These are phyloP conservation scores for Lepidostoma basale DNA, from an alignment of 1,140 invertebrate species.

Conservation along the genomic window DNA sequence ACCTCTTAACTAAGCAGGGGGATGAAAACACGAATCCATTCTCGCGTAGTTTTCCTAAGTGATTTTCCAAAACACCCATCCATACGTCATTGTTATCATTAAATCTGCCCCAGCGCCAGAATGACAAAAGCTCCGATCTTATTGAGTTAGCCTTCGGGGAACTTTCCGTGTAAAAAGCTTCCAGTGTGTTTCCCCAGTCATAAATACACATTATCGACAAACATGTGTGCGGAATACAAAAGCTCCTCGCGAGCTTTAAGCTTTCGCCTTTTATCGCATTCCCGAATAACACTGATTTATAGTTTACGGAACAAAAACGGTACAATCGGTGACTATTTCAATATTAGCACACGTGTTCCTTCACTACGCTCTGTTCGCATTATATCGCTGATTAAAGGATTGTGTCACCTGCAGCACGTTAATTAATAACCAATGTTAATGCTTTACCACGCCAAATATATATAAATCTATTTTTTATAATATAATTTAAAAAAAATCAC, in stretches of 20 bases:
- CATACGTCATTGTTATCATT: slow-evolving; percentile 10
- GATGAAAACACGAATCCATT: no score
- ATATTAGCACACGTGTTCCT: neutral
- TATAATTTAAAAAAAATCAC: no score
- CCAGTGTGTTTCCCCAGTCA: slow-evolving; percentile 24
- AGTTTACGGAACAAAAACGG: neutral
- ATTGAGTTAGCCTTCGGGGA: slow-evolving; percentile 9
- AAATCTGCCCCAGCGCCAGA: neutral
- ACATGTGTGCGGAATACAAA: slow-evolving; percentile 42
- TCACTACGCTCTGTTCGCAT: neutral
- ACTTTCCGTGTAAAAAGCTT: slow-evolving; percentile 6
- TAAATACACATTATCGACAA: slow-evolving; percentile 47
- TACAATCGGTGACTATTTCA: slow-evolving; percentile 16
- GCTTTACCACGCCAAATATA: no score
- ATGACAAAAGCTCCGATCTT: slow-evolving; percentile 24
- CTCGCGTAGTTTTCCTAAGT: no score
- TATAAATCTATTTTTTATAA: no score
- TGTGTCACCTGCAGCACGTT: no score
- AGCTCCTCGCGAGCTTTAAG: slow-evolving; percentile 31
- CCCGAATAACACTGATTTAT: slow-evolving; percentile 45
- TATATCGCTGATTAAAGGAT: neutral
- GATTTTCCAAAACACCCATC: neutral
- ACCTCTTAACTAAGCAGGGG: no score
- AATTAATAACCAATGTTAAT: no score
- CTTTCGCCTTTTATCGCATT: slow-evolving; percentile 38